Base-by-base conservation (phyloP, 1,140 invertebrate species). In the Oncopodura yosiiana region DNA sequence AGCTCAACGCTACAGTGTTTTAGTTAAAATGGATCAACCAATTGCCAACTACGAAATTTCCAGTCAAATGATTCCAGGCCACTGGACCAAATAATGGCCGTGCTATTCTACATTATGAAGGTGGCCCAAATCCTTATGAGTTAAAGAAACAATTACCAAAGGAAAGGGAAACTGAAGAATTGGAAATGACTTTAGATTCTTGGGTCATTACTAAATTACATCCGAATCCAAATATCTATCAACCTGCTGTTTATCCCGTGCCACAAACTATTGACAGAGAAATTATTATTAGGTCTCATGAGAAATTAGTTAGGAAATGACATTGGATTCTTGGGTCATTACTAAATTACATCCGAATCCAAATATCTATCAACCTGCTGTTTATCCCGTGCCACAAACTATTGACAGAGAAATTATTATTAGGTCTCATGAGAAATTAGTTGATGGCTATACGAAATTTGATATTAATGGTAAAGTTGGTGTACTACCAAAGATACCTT, bases 61-160 rank as follows among this genome's bases (percentile, higher is more conserved):
- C 4, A 51, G 16, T 3, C 42, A 52, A 52, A 52, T 56, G 48
- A 38, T 56, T 5, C 42, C 41, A 36, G 58, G 53, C 14, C 45
- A n/a, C 38, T 1, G 58, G 58, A 11, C 58, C 58, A 21, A 5
- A 24, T 8, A 60, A 60, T 41, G 58, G 58, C 12, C 9, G 30
- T 2, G 58, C 58, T 14, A 53, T 60, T 43, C 24, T 60, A 12
- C 53, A 51, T 23, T 60, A 60, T 27, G 36, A 27, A 21, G 58
- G 58, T 30, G 48, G 39, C 45, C 45, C 6, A 48, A 11, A 2
- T 19, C 1, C 0, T 32, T 48, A 32, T 8, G 29, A 36, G 24
- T 3, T 27, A 26, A 53, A 53, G 29, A 8, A 18, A 34, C 11
- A 51, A 19, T 41, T 52, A 12, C n/a, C n/a, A n/a, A n/a, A n/a